phyloP scores from a whole-genome alignment of 2,113 vertebrate genomes.

The Xenus cinereus region DNA sequence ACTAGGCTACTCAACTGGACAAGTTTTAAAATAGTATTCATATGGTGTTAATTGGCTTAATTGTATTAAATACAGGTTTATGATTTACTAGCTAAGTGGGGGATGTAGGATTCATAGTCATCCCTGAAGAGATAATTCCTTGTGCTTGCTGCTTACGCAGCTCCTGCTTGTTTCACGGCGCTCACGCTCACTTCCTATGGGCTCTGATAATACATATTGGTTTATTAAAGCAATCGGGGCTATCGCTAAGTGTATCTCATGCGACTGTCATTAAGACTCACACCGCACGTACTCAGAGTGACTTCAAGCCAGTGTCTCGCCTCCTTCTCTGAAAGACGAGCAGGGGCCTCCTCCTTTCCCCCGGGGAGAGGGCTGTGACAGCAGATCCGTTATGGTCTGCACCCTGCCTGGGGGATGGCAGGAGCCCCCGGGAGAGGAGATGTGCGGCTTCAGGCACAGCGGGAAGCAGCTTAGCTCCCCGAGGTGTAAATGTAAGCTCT shows the following conservation, averaged over 20 bases:
- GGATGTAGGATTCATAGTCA: neutral
- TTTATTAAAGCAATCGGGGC: neutral
- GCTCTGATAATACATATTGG: neutral
- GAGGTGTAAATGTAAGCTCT: slow-evolving; percentile 1
- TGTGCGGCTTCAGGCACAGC: neutral
- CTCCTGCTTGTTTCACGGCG: neutral
- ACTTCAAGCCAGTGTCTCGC: neutral
- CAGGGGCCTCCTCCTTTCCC: neutral
- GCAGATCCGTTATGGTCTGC: neutral
- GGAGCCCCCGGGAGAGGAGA: neutral
- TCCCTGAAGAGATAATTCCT: neutral
- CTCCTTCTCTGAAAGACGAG: neutral
- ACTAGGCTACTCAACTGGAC: neutral
- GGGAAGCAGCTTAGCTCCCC: neutral
- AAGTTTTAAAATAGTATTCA: neutral
- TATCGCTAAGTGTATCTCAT: neutral
- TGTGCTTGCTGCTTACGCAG: neutral
- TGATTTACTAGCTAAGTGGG: neutral
- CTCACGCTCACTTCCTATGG: neutral
- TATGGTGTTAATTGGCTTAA: slow-evolving; percentile 21
- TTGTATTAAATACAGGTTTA: neutral
- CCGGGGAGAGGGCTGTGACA: neutral
- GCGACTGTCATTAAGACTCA: neutral
- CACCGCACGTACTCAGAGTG: neutral
- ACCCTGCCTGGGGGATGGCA: neutral